Evolutionary conservation across 1,140 invertebrate species (phyloP), one percentile per base, ranked within the genome.

Genomic region (Apis florea): DNA sequence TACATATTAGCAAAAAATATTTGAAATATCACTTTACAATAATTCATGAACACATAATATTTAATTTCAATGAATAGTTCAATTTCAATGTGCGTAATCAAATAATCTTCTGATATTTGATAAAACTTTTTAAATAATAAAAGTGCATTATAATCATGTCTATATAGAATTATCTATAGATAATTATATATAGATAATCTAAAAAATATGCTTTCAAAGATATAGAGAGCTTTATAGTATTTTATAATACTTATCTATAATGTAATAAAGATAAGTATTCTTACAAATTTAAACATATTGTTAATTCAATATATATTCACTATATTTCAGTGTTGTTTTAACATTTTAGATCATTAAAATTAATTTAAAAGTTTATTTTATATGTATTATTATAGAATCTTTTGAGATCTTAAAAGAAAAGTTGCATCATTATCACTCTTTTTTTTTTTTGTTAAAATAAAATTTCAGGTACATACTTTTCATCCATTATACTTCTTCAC

Each of bases 401-500:
- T 66, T 82, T 61, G 19, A 68, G 49, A 51, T 26, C 10, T 31
- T 80, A 56, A 26, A 40, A 31, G 49, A 63, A 79, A 76, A 71
- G 10, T 75, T 66, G 15, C 70, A 58, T 68, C n/a, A 56, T n/a
- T 68, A 66, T 56, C 11, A 21, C 54, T 40, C 31, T 40, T 31
- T 3, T 59, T n/a, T 11, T 15, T 72, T 72, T 58, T 61, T 13
- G 21, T 59, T 73, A 73, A 83, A 74, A 73, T 83, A 79, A 75
- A 75, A 83, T 76, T 51, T 86, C 83, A 78, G 78, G 74, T 80
- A 88, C 54, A 67, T 88, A 83, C 75, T 56, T 73, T 19, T 87
- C 72, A 87, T 0, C 83, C 71, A 24, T 64, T 78, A 69, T 67
- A 69, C 24, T 92, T 92, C 53, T 90, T 89, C 8, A 88, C 88